Conservation (phyloP, 2,888 invertebrate genomes). For the Priocnemis perturbator region DNA sequence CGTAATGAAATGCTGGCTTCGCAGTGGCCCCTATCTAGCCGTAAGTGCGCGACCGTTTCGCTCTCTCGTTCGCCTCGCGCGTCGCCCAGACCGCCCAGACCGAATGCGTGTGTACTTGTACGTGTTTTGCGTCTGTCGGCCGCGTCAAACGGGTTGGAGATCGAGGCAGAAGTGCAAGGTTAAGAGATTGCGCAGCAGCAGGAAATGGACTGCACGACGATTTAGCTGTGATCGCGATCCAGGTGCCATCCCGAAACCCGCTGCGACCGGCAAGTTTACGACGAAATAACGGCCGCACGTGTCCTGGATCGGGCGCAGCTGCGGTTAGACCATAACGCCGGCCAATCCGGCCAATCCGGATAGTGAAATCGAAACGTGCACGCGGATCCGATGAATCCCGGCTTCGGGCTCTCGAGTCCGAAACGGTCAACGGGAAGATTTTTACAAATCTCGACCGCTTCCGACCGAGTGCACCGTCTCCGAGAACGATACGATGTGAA, state of each 20-base stretch:
- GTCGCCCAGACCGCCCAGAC: neutral
- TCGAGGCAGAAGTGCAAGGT: constrained; percentile 24
- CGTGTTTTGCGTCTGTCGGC: neutral
- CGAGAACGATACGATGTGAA: no score
- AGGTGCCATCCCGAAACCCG: neutral
- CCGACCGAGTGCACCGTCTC: no score
- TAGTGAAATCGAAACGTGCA: no score
- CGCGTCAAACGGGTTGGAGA: constrained; percentile 12
- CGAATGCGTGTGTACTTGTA: neutral
- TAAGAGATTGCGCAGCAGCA: constrained; percentile 1
- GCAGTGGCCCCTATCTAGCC: neutral
- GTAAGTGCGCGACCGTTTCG: neutral
- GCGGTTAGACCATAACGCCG: no score
- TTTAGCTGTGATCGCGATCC: constrained; percentile 2
- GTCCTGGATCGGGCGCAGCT: neutral
- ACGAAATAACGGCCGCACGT: constrained; percentile 25
- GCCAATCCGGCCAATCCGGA: no score
- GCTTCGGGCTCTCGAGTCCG: no score
- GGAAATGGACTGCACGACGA: constrained; percentile 6
- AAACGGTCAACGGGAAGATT: no score
- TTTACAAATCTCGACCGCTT: no score
- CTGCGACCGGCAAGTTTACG: constrained; percentile 15
- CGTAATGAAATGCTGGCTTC: constrained; percentile 49
- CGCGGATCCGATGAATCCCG: no score
- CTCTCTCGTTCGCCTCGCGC: neutral